Evolutionary conservation across 2,888 invertebrate species (phyloP).

Genomic region (Agonum fuliginosum): DNA sequence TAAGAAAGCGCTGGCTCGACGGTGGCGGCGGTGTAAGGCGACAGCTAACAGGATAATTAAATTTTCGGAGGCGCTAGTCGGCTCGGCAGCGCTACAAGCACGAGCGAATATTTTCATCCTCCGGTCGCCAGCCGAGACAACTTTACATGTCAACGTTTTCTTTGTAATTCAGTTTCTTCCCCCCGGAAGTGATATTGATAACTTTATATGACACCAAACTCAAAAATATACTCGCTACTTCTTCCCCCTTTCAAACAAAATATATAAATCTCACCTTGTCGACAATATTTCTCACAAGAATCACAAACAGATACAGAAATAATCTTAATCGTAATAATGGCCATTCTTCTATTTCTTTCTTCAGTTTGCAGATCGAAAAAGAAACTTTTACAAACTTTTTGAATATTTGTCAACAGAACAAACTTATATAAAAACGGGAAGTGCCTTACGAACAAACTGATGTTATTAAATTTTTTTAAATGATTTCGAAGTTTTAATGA

Average conservation of each 20-base stretch:
- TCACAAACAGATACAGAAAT: constrained; percentile 14
- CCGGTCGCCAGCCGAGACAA: constrained; percentile 12
- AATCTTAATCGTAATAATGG: constrained; percentile 21
- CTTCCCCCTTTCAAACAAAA: constrained; percentile 23
- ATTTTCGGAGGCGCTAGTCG: constrained; percentile 37
- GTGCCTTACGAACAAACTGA: too few species aligned
- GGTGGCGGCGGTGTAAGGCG: neutral
- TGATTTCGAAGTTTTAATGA: too few species aligned
- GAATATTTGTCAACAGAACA: constrained; percentile 30
- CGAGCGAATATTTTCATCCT: constrained; percentile 31
- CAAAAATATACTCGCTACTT: constrained; percentile 25
- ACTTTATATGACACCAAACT: constrained; percentile 40
- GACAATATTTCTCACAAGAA: constrained; percentile 13
- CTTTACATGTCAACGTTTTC: constrained; percentile 43
- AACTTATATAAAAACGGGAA: too few species aligned
- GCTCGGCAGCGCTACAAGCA: constrained; percentile 7
- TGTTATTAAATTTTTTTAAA: too few species aligned
- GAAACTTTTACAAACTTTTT: constrained; percentile 11
- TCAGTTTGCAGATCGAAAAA: neutral
- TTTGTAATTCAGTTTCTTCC: constrained; percentile 29
- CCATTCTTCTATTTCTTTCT: constrained; percentile 22
- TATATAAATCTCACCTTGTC: constrained; percentile 26
- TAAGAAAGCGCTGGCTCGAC: neutral
- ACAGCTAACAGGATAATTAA: constrained; percentile 38
- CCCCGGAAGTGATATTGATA: constrained; percentile 35